Evolutionary conservation across 2,113 vertebrate genomes (phyloP).

Genomic region (Rhinichthys klamathensis): DNA sequence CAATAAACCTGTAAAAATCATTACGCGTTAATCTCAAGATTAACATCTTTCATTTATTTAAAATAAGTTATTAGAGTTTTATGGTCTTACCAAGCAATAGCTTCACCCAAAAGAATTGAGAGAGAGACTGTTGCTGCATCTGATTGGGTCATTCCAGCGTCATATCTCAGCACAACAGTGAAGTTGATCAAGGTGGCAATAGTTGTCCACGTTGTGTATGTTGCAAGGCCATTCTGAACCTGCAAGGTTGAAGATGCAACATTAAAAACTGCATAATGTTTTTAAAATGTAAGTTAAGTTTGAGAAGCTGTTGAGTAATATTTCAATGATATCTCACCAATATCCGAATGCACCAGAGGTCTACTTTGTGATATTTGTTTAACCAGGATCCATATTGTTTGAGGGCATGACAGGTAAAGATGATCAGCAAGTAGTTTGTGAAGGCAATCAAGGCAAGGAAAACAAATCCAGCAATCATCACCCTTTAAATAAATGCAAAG

Average conservation of each 20-base stretch:
- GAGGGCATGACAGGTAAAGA: slow-evolving; percentile 76
- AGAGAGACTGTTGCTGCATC: slow-evolving; percentile 72
- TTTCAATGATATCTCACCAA: slow-evolving; percentile 64
- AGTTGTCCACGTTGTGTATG: slow-evolving; percentile 81
- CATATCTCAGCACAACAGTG: slow-evolving; percentile 71
- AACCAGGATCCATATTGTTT: slow-evolving; percentile 73
- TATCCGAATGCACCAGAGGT: slow-evolving; percentile 81
- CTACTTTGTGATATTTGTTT: slow-evolving; percentile 72
- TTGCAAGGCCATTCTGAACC: slow-evolving; percentile 82
- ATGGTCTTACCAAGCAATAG: slow-evolving; percentile 74
- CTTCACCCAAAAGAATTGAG: slow-evolving; percentile 67
- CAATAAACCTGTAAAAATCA: slow-evolving; percentile 64
- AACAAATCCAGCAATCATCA: slow-evolving; percentile 64
- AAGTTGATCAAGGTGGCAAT: slow-evolving; percentile 81
- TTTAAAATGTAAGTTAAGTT: neutral
- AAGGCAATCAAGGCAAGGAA: slow-evolving; percentile 75
- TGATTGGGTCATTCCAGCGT: slow-evolving; percentile 59
- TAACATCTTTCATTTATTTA: neutral
- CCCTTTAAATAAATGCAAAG: slow-evolving; percentile 58
- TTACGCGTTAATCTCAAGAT: neutral
- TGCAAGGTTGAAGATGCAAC: slow-evolving; percentile 46
- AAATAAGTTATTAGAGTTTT: neutral
- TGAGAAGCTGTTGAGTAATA: neutral
- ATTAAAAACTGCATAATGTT: neutral
- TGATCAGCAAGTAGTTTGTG: slow-evolving; percentile 71